These are phyloP conservation scores for Apostichopus parvimensis DNA, from an alignment of 35 echinoderm and acorn worm species.

Conservation along the genomic window DNA sequence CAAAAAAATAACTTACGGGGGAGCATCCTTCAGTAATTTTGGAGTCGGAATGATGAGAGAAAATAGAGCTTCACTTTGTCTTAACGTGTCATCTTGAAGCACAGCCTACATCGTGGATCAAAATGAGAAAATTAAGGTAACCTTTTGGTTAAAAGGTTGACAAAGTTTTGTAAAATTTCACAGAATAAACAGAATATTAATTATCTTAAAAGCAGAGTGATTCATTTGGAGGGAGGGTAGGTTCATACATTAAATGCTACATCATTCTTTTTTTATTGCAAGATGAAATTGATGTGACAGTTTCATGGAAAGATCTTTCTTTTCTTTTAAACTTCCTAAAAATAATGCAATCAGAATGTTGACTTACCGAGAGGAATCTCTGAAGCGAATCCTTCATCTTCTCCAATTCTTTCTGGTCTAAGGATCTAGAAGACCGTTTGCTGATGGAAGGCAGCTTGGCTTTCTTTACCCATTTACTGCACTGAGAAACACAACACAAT, in stretches of 20 bases:
- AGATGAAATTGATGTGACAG: background rate
- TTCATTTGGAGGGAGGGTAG: no score
- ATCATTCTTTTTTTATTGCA: no score
- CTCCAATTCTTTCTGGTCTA: conserved; percentile 75
- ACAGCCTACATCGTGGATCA: conserved; percentile 55
- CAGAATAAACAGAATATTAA: background rate
- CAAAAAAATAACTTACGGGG: conserved; percentile 3
- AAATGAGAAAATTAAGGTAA: conserved; percentile 30
- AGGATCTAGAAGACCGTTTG: conserved; percentile 72
- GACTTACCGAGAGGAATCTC: conserved; percentile 89
- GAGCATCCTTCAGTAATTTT: conserved; percentile 54
- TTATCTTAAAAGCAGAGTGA: no score
- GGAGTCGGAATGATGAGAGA: conserved; percentile 91
- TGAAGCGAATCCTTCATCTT: conserved; percentile 69
- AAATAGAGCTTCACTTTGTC: conserved; percentile 94
- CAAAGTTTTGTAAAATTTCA: background rate
- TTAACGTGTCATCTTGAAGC: conserved; percentile 83
- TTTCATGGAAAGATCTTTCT: background rate
- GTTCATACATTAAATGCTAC: no score
- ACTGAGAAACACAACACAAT: conserved; percentile 48
- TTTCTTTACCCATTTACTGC: conserved; percentile 88
- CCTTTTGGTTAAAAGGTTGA: background rate
- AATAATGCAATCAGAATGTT: background rate
- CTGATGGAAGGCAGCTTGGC: conserved; percentile 73
- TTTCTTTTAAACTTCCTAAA: no score